phyloP scores from a whole-genome alignment of 1,140 invertebrate species.

The Neuroterus valhalla region DNA sequence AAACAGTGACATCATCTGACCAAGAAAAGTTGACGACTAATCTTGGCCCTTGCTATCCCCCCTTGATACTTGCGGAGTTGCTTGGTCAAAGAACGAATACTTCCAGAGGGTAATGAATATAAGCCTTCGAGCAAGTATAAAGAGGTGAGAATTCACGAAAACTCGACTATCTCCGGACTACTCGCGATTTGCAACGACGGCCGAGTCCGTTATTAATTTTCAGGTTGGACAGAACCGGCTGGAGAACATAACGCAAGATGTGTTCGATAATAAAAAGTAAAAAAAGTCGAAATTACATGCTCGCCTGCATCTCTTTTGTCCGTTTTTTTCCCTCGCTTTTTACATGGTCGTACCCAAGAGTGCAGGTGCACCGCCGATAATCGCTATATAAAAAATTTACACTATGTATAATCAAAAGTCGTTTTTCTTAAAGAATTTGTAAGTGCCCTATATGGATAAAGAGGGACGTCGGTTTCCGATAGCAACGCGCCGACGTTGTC shows the following conservation, averaged over 20 bases:
- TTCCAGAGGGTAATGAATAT: neutral
- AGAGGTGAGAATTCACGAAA: neutral
- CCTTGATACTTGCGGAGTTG: neutral
- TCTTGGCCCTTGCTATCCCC: too few species aligned
- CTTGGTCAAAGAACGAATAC: neutral
- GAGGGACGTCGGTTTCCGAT: constrained; percentile 59
- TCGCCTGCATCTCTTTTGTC: constrained; percentile 41
- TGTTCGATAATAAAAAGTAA: constrained; percentile 33
- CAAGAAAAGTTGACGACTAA: too few species aligned
- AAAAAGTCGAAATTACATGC: constrained; percentile 40
- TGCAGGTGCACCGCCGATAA: constrained; percentile 56
- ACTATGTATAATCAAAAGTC: constrained; percentile 75
- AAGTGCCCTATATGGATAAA: constrained; percentile 33
- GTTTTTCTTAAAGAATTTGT: constrained; percentile 55
- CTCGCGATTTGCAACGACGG: neutral
- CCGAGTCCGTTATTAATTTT: constrained; percentile 4
- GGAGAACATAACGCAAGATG: constrained; percentile 37
- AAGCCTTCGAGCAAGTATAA: neutral
- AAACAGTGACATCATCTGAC: too few species aligned
- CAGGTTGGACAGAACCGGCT: constrained; percentile 18
- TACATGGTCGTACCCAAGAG: constrained; percentile 51
- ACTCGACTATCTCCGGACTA: constrained; percentile 21
- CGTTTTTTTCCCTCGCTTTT: constrained; percentile 50
- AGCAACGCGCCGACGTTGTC: neutral
- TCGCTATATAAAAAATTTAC: constrained; percentile 75